Evolutionary conservation across 2,888 invertebrate species (phyloP).

Genomic region (Neoitamus cyanurus): DNA sequence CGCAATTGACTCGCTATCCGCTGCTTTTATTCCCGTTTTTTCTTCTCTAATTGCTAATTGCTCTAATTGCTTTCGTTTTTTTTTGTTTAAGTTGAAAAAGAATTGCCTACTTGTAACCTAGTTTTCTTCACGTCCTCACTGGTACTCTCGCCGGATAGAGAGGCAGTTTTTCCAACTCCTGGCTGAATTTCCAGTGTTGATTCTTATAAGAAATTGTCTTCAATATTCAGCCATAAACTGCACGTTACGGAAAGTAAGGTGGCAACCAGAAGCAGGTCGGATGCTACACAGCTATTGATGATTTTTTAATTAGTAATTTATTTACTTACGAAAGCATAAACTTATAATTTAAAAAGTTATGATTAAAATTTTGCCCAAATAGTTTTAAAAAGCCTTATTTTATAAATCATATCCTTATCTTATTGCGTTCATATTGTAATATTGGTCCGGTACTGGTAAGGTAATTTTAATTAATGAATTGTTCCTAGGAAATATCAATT

Average conservation of each 20-base stretch:
- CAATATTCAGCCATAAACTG: too few relatives aligned
- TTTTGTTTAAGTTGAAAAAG: neutral
- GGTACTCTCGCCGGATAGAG: constrained; percentile 62
- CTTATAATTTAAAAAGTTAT: too few relatives aligned
- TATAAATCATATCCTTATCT: neutral
- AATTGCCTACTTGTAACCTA: constrained; percentile 51
- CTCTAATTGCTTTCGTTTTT: constrained; percentile 58
- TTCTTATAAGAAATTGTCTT: too few relatives aligned
- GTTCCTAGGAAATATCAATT: neutral
- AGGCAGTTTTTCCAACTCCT: constrained; percentile 55
- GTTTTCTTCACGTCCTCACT: constrained; percentile 63
- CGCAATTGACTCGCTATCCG: constrained; percentile 61
- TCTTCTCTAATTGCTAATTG: constrained; percentile 65
- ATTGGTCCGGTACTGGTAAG: neutral
- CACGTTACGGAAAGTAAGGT: too few relatives aligned
- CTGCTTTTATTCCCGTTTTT: constrained; percentile 64
- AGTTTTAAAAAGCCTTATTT: neutral
- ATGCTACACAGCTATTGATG: too few relatives aligned
- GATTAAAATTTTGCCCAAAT: neutral
- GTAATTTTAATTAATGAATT: neutral
- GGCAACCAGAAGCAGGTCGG: too few relatives aligned
- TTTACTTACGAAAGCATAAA: too few relatives aligned
- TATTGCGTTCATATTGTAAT: neutral
- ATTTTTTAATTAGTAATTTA: too few relatives aligned
- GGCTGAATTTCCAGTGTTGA: too few relatives aligned